Conservation (phyloP, 2,888 invertebrate genomes). For the Galerucella pusilla region DNA sequence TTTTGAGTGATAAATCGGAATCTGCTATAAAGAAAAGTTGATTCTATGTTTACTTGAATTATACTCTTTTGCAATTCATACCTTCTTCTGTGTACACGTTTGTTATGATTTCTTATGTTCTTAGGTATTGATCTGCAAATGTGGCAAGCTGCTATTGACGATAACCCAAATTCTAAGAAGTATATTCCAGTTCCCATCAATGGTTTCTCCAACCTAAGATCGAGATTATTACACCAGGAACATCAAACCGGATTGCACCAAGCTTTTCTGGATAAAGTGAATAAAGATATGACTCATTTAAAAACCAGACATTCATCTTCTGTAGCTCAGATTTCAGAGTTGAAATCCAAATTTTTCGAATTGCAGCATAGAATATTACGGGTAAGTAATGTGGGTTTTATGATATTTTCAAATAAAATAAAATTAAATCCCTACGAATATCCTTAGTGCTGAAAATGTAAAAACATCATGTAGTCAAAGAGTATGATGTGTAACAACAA, state of each 20-base stretch:
- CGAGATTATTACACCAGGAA: constrained; percentile 85
- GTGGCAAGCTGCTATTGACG: constrained; percentile 96
- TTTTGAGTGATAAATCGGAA: too few relatives aligned
- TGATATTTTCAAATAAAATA: background rate
- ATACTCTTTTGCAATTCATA: too few relatives aligned
- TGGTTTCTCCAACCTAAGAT: constrained; percentile 85
- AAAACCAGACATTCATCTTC: constrained; percentile 85
- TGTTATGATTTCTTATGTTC: too few relatives aligned
- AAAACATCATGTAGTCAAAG: too few relatives aligned
- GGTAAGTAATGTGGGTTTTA: constrained; percentile 64
- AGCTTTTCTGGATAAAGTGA: constrained; percentile 82
- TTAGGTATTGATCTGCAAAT: constrained; percentile 89
- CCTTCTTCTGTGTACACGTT: too few relatives aligned
- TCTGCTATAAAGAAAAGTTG: too few relatives aligned
- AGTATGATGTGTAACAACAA: too few relatives aligned
- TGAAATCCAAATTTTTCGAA: constrained; percentile 82
- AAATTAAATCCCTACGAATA: too few relatives aligned
- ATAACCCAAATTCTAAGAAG: constrained; percentile 92
- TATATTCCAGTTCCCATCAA: constrained; percentile 95
- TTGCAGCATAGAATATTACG: constrained; percentile 86
- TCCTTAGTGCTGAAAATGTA: too few relatives aligned
- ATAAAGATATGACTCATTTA: constrained; percentile 80
- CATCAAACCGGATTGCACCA: constrained; percentile 86
- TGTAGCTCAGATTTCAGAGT: constrained; percentile 83
- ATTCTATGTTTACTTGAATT: too few relatives aligned